Conservation (phyloP, 2,113 vertebrate genomes). For the Triplophysa dalaica region DNA sequence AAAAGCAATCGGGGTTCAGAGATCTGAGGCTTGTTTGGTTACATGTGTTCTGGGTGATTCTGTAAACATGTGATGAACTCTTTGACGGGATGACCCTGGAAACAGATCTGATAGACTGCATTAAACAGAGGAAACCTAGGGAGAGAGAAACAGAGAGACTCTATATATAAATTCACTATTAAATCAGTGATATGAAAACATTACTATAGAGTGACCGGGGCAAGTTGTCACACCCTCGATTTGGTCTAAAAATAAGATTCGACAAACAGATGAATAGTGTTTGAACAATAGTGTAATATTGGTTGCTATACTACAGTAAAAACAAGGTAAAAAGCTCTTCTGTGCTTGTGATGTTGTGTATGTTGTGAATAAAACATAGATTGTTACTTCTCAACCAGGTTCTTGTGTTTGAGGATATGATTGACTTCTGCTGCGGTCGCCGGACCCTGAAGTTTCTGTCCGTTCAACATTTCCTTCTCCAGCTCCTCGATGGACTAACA, state of each 20-base stretch:
- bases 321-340: not conserved
- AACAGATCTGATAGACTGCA: constrained; percentile 91
- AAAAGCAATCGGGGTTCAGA: not conserved
- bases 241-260: too few species aligned
- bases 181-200: too few species aligned
- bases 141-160: not conserved
- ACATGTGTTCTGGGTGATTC: constrained; percentile 92
- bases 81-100: constrained; percentile 79
- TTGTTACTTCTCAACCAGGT: constrained; percentile 85
- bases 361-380: not conserved
- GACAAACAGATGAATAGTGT: too few species aligned
- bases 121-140: constrained; percentile 94
- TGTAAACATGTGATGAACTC: constrained; percentile 91
- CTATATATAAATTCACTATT: too few species aligned
- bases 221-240: too few species aligned
- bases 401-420: constrained; percentile 84
- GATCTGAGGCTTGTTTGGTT: constrained; percentile 25
- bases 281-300: too few species aligned
- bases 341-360: not conserved
- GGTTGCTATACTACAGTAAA: too few species aligned
- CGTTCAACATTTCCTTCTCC: constrained; percentile 94
- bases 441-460: constrained; percentile 98
- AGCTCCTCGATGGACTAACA: constrained; percentile 89
- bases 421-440: constrained; percentile 87
- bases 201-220: too few species aligned